Base-by-base conservation (phyloP, 2,888 invertebrate species). In the Carcina quercana region DNA sequence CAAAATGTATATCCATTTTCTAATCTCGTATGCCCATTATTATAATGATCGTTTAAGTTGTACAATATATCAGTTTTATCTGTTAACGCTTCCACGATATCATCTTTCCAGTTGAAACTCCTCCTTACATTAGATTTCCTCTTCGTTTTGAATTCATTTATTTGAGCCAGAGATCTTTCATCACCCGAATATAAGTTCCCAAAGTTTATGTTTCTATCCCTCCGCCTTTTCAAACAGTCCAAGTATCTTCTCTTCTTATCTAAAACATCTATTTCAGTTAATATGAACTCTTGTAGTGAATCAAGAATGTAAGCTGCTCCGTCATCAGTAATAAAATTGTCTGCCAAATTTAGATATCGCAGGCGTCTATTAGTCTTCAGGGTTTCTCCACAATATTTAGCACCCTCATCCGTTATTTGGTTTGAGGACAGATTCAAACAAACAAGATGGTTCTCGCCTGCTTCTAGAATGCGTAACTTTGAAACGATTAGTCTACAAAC, bases 401-500 rank as follows among this genome's bases (percentile, higher is more conserved):
- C 65, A 30, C 71, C 74, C 19, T 38, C 42, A 42, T 76, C 66
- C n/a, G 66, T 69, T 45, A 72, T 70, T 47, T 45, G 48, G 54
- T 76, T 74, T 20, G 60, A 60, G 14, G 70, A 65, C 45, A 78
- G 50, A 59, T 74, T 70, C 40, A 73, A 46, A 46, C 49, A 25
- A 19, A 43, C 30, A 34, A 76, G 50, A 28, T 44, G 59, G 5
- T 33, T 34, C 35, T 60, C 59, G 13, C 62, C 59, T 8, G 60
- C 45, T 15, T 42, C 38, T 13, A 34, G 34, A 28, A 35, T 41
- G 27, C 41, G 41, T 34, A 75, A 39, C 12, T 50, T 58, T 2
- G 40, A 39, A 28, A 60, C 58, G 24, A 76, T 53, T 29, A 48
- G 39, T 25, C 45, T 40, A 28, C 66, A 59, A 1, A 49, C 50